Evolutionary conservation across 1,140 invertebrate genomes (phyloP), one percentile per base, ranked within the genome.

Genomic region (Episyrphus balteatus): DNA sequence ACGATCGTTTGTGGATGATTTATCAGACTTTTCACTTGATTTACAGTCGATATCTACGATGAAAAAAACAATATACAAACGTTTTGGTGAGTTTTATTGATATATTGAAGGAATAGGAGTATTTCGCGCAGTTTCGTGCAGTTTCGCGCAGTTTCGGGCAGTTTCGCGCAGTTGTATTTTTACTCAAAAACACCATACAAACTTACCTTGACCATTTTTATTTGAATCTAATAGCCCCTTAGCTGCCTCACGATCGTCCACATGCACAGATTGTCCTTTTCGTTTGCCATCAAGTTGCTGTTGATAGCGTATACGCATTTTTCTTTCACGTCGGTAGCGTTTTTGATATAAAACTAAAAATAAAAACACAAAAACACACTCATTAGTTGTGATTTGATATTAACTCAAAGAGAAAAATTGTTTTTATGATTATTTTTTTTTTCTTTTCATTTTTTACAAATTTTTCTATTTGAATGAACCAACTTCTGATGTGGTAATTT

Each of bases 311-410:
- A 84, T 80, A 53, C 89, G 78, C 21, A 82, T 79, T 62, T 87
- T 83, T 53, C 84, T 79, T 66, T 92, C 88, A 58, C 88, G 87
- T 71, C 88, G 83, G 64, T 91, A 74, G 33, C 89, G 80, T 61
- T 90, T 91, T 65, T 91, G 86, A 66, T 88, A 86, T 51, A 86
- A 73, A 47, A 86, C 89, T 92, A 78, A 8, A 76, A 81, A 61
- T 57, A 68, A 72, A 68, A 61, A 57, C 55, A 26, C 21, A 26
- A 31, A 17, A 5, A 30, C 8, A 46, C 18, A 37, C 15, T 5
- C 36, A 14, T n/a, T 37, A 37, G 36, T 14, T 30, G 18, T 42
- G 41, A 42, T 42, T 26, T 26, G 21, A 38, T 26, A 26, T 26
- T 26, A 26, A 26, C 21, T 26, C 8, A 26, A 26, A 26, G 12